Evolutionary conservation across 2,113 vertebrate species (phyloP).

Genomic region (Nesogale talazaci): DNA sequence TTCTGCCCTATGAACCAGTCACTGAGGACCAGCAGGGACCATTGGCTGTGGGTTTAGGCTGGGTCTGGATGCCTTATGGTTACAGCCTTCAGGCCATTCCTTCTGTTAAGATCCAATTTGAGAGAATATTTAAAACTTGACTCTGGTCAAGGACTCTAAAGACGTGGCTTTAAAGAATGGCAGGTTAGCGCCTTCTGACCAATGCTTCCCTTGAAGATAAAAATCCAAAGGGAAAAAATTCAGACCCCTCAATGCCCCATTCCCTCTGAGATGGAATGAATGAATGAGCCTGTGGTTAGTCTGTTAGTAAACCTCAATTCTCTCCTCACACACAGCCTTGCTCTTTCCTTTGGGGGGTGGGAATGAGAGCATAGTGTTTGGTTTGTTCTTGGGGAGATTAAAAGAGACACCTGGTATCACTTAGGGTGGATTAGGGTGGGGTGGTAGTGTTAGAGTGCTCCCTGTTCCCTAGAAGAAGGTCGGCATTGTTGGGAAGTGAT

Average conservation of each 20-base stretch:
- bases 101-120: conserved; percentile 24
- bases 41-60: too few species aligned
- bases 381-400: conserved; percentile 61
- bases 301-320: conserved; percentile 63
- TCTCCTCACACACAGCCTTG: neutral
- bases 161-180: conserved; percentile 17
- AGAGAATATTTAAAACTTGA: neutral
- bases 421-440: conserved; percentile 36
- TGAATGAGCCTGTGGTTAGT: conserved; percentile 62
- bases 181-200: neutral
- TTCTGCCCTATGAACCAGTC: too few species aligned
- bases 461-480: conserved; percentile 52
- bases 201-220: conserved; percentile 21
- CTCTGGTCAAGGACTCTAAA: neutral
- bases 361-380: conserved; percentile 65
- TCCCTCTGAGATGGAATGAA: conserved; percentile 31
- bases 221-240: conserved; percentile 44
- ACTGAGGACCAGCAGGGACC: too few species aligned
- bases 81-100: neutral
- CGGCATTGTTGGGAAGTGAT: conserved; percentile 57
- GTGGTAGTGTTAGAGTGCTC: conserved; percentile 60
- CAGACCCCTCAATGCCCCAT: neutral
- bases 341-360: conserved; percentile 56
- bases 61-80: too few species aligned
- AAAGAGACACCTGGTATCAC: conserved; percentile 64